Evolutionary conservation across 2,797 vertebrate genomes (phyloP), one percentile per base, ranked within the genome.

Genomic region (Lophius americanus): DNA sequence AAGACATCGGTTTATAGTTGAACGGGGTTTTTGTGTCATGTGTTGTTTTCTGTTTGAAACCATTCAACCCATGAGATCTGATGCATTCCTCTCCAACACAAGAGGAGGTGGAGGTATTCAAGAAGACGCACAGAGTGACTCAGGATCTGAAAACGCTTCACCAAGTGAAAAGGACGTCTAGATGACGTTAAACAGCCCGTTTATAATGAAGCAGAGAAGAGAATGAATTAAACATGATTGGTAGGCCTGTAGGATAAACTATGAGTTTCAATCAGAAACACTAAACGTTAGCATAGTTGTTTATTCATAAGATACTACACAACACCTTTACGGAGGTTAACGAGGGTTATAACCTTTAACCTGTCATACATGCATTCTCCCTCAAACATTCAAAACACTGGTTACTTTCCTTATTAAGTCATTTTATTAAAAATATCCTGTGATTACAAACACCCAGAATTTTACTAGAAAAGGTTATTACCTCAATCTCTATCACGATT

Each of bases 371-470:
- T 50, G 56, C 33, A 59, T 37, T 58, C 10, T 33, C 56, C 50
- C 13, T 65, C 5, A 53, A 62, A 57, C 36, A 67, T 42, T 74
- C 4, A 68, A 73, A 68, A 69, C 51, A 60, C 51, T 10, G 14
- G 14, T 50, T 60, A 38, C 14, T 38, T 73, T 70, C n/a, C 9
- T 33, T 79, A 89, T 84, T 81, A 83, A 88, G 91, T 70, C 81
- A 85, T 93, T 94, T 94, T 94, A 94, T 93, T 94, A 93, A 91
- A 94, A 94, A 94, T 85, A 90, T 93, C 89, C 75, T 89, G 85
- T 78, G 86, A 93, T 92, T 94, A 91, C 83, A 93, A 92, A 93
- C 88, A 92, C 90, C 89, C 90, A 90, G 76, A 89, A 88, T 83
- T 88, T 74, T 76, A 83, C 85, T 90, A 91, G 76, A 82, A 90